These are phyloP conservation scores for Pyrrhia umbra DNA, from an alignment of 2,888 invertebrate genomes.

Conservation along the genomic window DNA sequence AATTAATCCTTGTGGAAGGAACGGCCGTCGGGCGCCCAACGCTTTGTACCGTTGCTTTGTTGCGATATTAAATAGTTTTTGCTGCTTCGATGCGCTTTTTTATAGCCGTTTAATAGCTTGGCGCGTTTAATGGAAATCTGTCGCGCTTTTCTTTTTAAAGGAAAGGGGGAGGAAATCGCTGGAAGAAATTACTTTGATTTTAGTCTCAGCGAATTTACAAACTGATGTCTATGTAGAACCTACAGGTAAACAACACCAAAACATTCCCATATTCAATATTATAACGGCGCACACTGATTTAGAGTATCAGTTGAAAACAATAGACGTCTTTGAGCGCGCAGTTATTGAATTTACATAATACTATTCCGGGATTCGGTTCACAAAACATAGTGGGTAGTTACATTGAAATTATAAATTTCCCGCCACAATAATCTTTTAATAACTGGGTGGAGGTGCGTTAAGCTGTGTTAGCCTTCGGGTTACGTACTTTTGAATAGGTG, in stretches of 20 bases:
- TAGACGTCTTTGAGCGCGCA: slow-evolving; percentile 65
- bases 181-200: neutral
- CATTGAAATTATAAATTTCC: slow-evolving; percentile 80
- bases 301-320: slow-evolving; percentile 73
- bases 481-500: slow-evolving; percentile 64
- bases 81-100: slow-evolving; percentile 82
- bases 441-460: slow-evolving; percentile 69
- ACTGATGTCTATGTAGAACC: neutral
- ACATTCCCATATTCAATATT: slow-evolving; percentile 54
- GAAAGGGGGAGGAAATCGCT: slow-evolving; percentile 7
- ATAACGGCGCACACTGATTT: slow-evolving; percentile 59
- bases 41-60: slow-evolving; percentile 83
- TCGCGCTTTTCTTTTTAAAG: slow-evolving; percentile 37
- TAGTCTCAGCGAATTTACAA: neutral
- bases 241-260: slow-evolving; percentile 30
- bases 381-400: slow-evolving; percentile 70
- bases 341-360: slow-evolving; percentile 84
- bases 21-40: slow-evolving; percentile 64
- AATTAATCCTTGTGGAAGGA: slow-evolving; percentile 86
- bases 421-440: slow-evolving; percentile 80
- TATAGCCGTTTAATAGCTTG: slow-evolving; percentile 70
- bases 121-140: slow-evolving; percentile 67
- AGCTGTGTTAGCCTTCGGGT: slow-evolving; percentile 66
- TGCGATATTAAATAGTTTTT: slow-evolving; percentile 89
- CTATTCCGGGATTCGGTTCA: slow-evolving; percentile 70